Base-by-base conservation (phyloP, 2,888 invertebrate species). In the Netelia virgata region DNA sequence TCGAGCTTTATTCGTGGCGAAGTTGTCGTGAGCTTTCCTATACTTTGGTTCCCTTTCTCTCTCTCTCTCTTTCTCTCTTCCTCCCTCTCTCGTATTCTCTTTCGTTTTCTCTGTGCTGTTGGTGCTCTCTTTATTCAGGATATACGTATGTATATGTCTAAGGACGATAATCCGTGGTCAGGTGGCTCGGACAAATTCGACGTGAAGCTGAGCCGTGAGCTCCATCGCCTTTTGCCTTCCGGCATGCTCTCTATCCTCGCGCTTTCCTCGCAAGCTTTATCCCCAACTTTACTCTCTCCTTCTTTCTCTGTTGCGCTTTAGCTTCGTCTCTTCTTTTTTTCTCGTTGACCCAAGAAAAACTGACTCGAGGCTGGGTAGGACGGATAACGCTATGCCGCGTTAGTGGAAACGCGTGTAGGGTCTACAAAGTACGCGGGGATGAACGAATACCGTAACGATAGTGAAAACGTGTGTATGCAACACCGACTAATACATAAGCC, bases 1-100 rank as follows among this genome's bases (percentile, higher is more conserved):
- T 73, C 80, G 72, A 76, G 75, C 70, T 76, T 76, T 80, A 80
- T 76, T 75, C 83, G 57, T 59, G 72, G 59, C 70, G 53, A 83
- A 75, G 64, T 83, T 75, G 11, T 70, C 70, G 50, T 41, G 66
- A 78, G 77, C 69, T 78, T 78, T 78, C 70, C 69, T 23, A 8
- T 57, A 57, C 18, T 57, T 20, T 9, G 9, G 11, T 47, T 3
- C 47, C 1, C 47, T 43, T 43, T 57, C 66, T 20, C 8, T 57
- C 43, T 11, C 23, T 5, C 20, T 6, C 36, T 41, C 11, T 36
- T 16, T 36, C 18, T 8, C 41, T 10, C 11, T 28, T 36, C 16
- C 43, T 14, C 50, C 50, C 50, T 50, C 53, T 53, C n/a, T 0
- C 53, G n/a, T 16, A 53, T 16, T 53, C 53, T 53, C 10, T 53